These are phyloP conservation scores for Molossus molossus DNA, from an alignment of 2,797 vertebrate genomes.

Conservation along the genomic window DNA sequence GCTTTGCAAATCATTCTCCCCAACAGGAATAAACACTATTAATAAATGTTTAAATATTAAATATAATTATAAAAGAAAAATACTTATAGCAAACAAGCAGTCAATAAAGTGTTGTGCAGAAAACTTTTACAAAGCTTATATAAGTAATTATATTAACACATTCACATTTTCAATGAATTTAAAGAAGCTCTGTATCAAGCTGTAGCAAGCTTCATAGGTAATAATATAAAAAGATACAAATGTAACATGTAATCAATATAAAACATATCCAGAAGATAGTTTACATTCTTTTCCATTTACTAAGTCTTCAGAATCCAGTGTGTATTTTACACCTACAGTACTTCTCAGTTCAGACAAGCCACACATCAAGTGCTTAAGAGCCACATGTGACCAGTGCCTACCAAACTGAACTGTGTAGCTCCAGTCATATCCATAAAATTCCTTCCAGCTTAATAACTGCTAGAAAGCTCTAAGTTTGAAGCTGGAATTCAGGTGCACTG, in stretches of 20 bases:
- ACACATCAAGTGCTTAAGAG: not conserved
- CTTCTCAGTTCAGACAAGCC: not conserved
- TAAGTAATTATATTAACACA: slow-evolving; percentile 21
- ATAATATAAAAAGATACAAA: not conserved
- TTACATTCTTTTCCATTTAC: not conserved
- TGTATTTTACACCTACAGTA: not conserved
- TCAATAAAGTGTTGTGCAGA: not conserved
- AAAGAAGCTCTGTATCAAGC: not conserved
- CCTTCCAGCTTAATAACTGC: not conserved
- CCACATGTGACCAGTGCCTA: not conserved
- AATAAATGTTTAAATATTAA: not conserved
- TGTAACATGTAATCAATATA: not conserved
- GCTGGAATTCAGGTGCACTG: not conserved
- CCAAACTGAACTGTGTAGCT: not conserved
- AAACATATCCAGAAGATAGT: not conserved
- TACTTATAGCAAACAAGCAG: not conserved
- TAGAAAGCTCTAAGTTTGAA: not conserved
- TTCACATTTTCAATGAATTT: not conserved
- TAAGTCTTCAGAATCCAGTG: slow-evolving; percentile 2
- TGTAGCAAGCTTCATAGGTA: not conserved
- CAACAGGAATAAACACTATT: not conserved
- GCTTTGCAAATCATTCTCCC: not conserved
- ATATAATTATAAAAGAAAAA: not conserved
- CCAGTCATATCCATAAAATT: not conserved
- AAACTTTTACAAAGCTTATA: not conserved